phyloP scores from a whole-genome alignment of 2,113 vertebrate species.

The Chloebia gouldiae region DNA sequence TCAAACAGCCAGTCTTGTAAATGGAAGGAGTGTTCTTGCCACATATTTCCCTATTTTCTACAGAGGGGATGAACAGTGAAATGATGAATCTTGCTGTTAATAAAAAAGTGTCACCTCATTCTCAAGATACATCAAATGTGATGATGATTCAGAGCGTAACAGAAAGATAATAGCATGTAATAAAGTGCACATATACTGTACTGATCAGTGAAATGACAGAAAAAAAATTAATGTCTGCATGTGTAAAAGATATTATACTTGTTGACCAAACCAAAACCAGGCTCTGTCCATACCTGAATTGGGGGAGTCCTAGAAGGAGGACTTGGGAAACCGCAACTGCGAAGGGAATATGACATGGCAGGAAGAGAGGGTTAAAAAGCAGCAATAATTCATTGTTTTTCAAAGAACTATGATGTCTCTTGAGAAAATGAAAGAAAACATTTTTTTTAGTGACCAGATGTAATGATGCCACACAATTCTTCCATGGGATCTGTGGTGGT shows the following conservation, averaged over 20 bases:
- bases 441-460: background rate
- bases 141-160: background rate
- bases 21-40: background rate
- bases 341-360: background rate
- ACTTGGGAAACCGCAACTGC: background rate
- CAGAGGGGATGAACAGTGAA: background rate
- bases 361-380: background rate
- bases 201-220: background rate
- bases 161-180: background rate
- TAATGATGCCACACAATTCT: background rate
- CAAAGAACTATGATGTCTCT: background rate
- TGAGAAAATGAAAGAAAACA: background rate
- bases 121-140: background rate
- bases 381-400: background rate
- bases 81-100: background rate
- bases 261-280: background rate
- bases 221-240: background rate
- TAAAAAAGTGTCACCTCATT: background rate
- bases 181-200: background rate
- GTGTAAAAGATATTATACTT: background rate
- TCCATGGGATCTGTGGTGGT: background rate
- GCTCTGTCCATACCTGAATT: fast-evolving
- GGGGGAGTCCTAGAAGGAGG: background rate
- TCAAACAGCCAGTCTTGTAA: background rate
- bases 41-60: background rate